Percentiles rank a stretch among this genome's conserved stretches.
phyloP scores from a whole-genome alignment of 2,888 invertebrate genomes.

The Mylabris sibirica region DNA sequence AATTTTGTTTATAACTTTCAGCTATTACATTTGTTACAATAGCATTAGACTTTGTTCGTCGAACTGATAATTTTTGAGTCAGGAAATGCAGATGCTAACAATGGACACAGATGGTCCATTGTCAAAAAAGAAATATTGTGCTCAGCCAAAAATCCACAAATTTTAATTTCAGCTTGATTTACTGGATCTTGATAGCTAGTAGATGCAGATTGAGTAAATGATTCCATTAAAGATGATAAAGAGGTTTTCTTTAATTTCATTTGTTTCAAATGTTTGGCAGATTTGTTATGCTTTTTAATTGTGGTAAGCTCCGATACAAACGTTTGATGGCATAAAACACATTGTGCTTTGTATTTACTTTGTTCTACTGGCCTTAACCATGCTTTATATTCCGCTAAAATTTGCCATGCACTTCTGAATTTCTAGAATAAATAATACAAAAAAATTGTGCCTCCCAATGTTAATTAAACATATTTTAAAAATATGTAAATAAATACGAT shows the following conservation, averaged over 20 bases:
- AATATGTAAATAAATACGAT: no score
- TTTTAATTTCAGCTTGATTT: neutral
- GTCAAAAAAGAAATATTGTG: conserved; percentile 20
- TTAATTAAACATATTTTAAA: no score
- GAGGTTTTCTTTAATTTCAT: neutral
- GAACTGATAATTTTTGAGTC: conserved; percentile 16
- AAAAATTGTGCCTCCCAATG: no score
- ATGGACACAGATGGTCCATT: conserved; percentile 15
- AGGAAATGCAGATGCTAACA: conserved; percentile 1
- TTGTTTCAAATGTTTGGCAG: conserved; percentile 5
- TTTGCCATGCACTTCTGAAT: conserved; percentile 13
- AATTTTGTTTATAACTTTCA: conserved; percentile 11
- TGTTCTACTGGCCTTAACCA: conserved; percentile 17
- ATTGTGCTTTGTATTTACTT: conserved; percentile 2
- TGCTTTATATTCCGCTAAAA: conserved; percentile 6
- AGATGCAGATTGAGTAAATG: neutral
- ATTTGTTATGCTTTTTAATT: conserved; percentile 12
- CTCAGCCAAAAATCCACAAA: conserved; percentile 18
- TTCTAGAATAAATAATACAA: neutral
- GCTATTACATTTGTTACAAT: conserved; percentile 19
- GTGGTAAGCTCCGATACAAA: conserved; percentile 1
- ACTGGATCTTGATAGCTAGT: no score
- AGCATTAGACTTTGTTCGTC: conserved; percentile 14
- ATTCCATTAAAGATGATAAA: neutral
- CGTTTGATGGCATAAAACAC: neutral